Base-by-base conservation (phyloP, 1,140 invertebrate species). In the Melitaea cinxia region DNA sequence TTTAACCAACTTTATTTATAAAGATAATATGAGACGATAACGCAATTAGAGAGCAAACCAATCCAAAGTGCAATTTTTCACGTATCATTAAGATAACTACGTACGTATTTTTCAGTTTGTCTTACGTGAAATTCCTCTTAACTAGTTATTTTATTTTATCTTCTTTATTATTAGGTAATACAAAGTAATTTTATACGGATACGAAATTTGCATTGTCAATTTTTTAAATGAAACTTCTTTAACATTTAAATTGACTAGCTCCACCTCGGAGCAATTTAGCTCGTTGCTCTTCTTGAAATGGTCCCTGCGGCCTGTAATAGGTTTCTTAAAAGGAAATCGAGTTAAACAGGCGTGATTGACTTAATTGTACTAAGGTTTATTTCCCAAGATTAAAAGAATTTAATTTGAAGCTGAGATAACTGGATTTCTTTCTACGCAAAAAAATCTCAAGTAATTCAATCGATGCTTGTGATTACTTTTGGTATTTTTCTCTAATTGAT, bases 341-440 rank as follows among this genome's bases (percentile, higher is more conserved):
- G 80, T 87, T 87, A 85, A 87, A 80, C 78, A 88, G 75, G 73
- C 83, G 82, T 87, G 83, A 87, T 88, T 88, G 81, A 85, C 85
- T 87, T 84, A 83, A 88, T 85, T 85, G 74, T 77, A 73, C 68
- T 66, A 72, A 79, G 72, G 74, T 79, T 85, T 81, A 85, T 80
- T 82, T 80, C 58, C 64, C 66, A 58, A 82, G 80, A 83, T 88
- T 81, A 81, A 47, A 83, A 82, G 72, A 78, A 80, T 73, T 70
- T 57, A 61, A 64, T 73, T 70, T 49, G 54, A 74, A 65, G 53
- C 53, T n/a, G 42, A 17, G 14, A 58, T 71, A 61, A 61, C 35
- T 33, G 35, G 49, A 42, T 61, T 42, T 61, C 28, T 35, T 24
- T 17, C 14, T 54, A 24, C n/a, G n/a, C 12, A 21, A 54, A n/a